Base-by-base conservation (phyloP, 2,888 invertebrate species). In the Odontothrips loti region DNA sequence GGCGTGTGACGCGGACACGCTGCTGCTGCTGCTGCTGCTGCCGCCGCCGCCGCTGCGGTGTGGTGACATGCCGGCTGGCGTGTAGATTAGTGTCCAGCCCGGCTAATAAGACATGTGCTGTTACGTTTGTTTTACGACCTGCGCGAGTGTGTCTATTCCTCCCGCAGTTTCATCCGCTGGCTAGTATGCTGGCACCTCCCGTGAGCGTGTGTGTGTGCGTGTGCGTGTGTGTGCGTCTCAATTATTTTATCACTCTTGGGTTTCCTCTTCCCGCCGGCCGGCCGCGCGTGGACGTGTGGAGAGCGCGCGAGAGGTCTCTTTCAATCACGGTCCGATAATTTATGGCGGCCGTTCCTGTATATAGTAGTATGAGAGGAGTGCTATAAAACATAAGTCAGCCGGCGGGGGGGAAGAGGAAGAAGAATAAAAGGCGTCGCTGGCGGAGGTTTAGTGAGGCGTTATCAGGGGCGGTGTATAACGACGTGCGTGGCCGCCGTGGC, bases 91-190 rank as follows among this genome's bases (percentile, higher is more conserved):
- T 27, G 68, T 75, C 68, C 68, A 27, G 68, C 12, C 23, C n/a
- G 68, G 23, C 68, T 75, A 75, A 75, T 75, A 75, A 75, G 68
- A 75, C 68, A 75, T 75, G 68, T 27, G 68, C 68, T 75, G 23
- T 75, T 75, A 75, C 68, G 68, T 75, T 75, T 75, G 68, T 75
- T 75, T 75, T 75, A 75, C 23, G 68, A 27, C 23, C 34, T 43
- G 3, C 68, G 68, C 23, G 68, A 15, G 34, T 43, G 68, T 58
- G 58, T 58, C 58, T 58, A 58, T 58, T 58, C 58, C 58, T 58
- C 58, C 58, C n/a, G 58, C 58, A n/a, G 11, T 20, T 17, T 58
- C 58, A 58, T 58, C 58, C 58, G 6, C 34, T 58, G 0, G 58
- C n/a, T 58, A 6, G 58, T 17, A 8, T 11, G 58, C 34, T 43